Evolutionary conservation across 2,113 vertebrate genomes (phyloP).

Genomic region (Lutjanus erythropterus): DNA sequence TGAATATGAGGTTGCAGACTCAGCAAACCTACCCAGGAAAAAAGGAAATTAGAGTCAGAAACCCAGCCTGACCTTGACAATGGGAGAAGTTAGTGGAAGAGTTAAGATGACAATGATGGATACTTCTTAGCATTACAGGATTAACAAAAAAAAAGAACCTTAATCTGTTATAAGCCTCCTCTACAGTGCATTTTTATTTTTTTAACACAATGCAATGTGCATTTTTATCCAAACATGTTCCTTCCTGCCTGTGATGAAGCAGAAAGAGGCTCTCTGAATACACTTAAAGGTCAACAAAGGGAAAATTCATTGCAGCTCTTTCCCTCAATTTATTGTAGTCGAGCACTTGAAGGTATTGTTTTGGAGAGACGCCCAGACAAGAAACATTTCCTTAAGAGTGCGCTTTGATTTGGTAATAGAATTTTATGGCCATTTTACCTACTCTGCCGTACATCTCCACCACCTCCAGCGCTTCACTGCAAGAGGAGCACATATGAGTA

Average conservation of each 20-base stretch:
- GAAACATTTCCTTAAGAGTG: slow-evolving; percentile 74
- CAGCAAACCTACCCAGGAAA: slow-evolving; percentile 42
- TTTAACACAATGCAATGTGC: slow-evolving; percentile 23
- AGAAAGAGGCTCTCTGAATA: slow-evolving; percentile 39
- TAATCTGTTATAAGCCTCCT: background rate
- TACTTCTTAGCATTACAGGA: slow-evolving; percentile 9
- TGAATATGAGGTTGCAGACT: slow-evolving; percentile 44
- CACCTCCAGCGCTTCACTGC: slow-evolving; percentile 52
- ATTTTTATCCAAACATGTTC: slow-evolving; percentile 18
- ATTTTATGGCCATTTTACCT: slow-evolving; percentile 75
- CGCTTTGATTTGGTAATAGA: slow-evolving; percentile 78
- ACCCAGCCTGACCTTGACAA: slow-evolving; percentile 39
- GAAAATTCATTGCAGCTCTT: slow-evolving; percentile 55
- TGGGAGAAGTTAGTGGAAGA: slow-evolving; percentile 2
- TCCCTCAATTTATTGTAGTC: slow-evolving; percentile 62
- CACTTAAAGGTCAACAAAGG: slow-evolving; percentile 71
- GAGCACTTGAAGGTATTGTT: slow-evolving; percentile 76
- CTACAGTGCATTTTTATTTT: slow-evolving; percentile 8
- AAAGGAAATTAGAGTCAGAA: background rate
- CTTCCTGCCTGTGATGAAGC: slow-evolving; percentile 14
- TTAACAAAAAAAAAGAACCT: slow-evolving; percentile 12
- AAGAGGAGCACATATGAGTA: slow-evolving; percentile 37
- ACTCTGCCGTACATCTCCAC: slow-evolving; percentile 59
- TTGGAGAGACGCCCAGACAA: slow-evolving; percentile 76
- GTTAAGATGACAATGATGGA: slow-evolving; percentile 25